Percentiles rank a stretch among this genome's conserved stretches.
phyloP scores from a whole-genome alignment of 2,797 vertebrate genomes.

The Lacerta agilis region DNA sequence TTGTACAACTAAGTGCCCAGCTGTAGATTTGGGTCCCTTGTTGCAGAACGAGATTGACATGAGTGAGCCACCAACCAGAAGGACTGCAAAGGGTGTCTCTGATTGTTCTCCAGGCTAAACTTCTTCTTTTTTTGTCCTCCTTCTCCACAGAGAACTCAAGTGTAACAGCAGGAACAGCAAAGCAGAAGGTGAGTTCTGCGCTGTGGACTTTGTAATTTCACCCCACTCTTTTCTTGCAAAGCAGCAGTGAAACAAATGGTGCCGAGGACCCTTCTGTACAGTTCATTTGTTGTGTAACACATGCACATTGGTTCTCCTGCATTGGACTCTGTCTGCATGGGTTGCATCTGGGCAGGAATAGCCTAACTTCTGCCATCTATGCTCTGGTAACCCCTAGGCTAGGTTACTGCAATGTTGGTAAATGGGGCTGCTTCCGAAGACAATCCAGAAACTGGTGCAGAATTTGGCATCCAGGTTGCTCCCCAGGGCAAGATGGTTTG shows the following conservation, averaged over 20 bases:
- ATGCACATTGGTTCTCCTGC: background rate
- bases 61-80: background rate
- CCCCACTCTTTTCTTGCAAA: background rate
- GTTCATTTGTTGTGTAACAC: background rate
- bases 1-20: background rate
- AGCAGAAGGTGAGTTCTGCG: slow-evolving; percentile 78
- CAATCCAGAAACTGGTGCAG: no score
- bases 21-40: no score
- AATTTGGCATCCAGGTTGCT: no score
- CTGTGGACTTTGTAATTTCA: background rate
- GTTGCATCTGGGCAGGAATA: no score
- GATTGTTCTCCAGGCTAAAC: slow-evolving; percentile 19
- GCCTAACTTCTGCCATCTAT: no score
- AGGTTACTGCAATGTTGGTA: no score
- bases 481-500: no score
- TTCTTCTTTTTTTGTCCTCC: background rate
- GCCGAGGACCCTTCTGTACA: background rate
- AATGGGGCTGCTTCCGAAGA: no score
- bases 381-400: no score
- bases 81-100: background rate
- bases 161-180: slow-evolving; percentile 80
- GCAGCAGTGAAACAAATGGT: background rate
- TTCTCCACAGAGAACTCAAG: slow-evolving; percentile 78
- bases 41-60: background rate
- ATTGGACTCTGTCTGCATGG: no score